Conservation (phyloP, 2,888 invertebrate genomes). For the Mesorhabditis belari region DNA sequence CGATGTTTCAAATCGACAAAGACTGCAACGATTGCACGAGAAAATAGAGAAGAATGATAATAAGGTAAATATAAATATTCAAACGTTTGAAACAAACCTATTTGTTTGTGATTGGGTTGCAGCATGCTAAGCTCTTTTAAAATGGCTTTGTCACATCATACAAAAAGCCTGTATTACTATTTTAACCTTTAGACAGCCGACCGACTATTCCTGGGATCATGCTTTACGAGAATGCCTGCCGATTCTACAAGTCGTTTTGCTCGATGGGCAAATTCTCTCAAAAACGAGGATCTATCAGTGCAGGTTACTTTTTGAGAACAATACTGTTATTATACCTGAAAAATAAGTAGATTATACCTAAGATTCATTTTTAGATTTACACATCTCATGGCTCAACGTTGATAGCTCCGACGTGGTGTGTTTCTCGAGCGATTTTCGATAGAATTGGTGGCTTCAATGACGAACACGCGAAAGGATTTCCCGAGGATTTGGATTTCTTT, state of each 20-base stretch:
- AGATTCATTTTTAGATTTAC: slow-evolving; percentile 58
- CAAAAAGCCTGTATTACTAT: too few species aligned
- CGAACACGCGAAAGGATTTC: slow-evolving; percentile 67
- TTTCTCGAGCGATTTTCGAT: slow-evolving; percentile 65
- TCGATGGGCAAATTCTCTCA: slow-evolving; percentile 69
- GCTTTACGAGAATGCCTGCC: slow-evolving; percentile 62
- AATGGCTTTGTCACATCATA: too few species aligned
- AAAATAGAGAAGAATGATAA: neutral
- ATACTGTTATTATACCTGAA: neutral
- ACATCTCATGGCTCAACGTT: slow-evolving; percentile 79
- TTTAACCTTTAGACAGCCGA: too few species aligned
- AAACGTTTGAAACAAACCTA: neutral
- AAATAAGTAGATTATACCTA: neutral
- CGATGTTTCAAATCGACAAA: slow-evolving; percentile 67
- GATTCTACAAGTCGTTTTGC: slow-evolving; percentile 67
- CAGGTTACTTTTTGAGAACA: slow-evolving; percentile 46
- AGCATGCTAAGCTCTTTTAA: slow-evolving; percentile 53
- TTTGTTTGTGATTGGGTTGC: slow-evolving; percentile 1
- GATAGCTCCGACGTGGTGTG: slow-evolving; percentile 81
- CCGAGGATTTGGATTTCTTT: slow-evolving; percentile 77
- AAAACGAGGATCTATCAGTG: slow-evolving; percentile 59
- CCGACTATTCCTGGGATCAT: slow-evolving; percentile 60
- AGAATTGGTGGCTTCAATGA: slow-evolving; percentile 61
- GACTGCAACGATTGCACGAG: slow-evolving; percentile 57
- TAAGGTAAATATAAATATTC: neutral